Base-by-base conservation (phyloP, 2,113 vertebrate species). In the Amazona guildingii region DNA sequence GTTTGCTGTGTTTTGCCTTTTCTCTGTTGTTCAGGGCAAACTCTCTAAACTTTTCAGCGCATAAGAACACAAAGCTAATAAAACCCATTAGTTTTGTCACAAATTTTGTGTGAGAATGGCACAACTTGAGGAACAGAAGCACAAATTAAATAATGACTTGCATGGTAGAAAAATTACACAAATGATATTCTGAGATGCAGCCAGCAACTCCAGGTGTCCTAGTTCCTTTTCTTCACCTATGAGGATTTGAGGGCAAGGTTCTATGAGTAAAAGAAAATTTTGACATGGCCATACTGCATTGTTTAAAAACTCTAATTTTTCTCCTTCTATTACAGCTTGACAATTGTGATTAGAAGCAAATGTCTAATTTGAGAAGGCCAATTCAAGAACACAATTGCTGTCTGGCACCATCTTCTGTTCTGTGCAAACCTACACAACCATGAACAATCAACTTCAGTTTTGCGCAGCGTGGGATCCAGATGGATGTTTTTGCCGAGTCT, bases 291-390 rank as follows among this genome's bases (percentile, higher is more conserved):
- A 0, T 24, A 5, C 12, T 64, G 11, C 15, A n/a, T 20, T 78
- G 21, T 69, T 92, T 73, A 52, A 89, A 90, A 69, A 7, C 31
- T 61, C 48, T 78, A 55, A 39, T 48, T 86, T 90, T 78, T 67
- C 37, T 64, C 16, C 11, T 70, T 79, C 46, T 85, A 29, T 77
- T 82, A 41, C 48, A 90, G 70, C 69, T 84, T 92, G 78, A 86
- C 52, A 79, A 18, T 27, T 73, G 44, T 85, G 54, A 83, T 91
- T 69, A 76, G 67, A 85, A 91, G 33, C 48, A 85, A 91, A 82
- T 91, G 81, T 76, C 25, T 87, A 52, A 73, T 69, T 73, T 86
- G 72, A 83, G 44, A 90, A 75, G 59, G 70, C 31, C 13, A 76
- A 3, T 76, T 85, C 57, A 83, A n/a, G 44, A 83, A 80, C 35